Base-by-base conservation (phyloP, 2,797 vertebrate genomes). In the Salarias fasciatus region DNA sequence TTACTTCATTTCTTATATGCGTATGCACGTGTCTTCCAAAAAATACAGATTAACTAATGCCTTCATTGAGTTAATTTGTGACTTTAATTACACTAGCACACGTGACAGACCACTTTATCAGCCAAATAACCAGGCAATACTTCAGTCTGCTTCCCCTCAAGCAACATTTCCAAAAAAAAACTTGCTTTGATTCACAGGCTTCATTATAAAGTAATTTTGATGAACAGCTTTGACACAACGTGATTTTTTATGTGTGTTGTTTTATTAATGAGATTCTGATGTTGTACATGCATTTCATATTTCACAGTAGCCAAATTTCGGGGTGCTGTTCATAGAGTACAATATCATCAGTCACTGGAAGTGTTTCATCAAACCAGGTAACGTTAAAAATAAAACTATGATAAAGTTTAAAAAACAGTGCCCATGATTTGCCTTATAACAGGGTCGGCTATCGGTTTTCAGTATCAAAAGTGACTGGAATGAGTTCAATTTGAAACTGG, bases 41-140 rank as follows among this genome's bases (percentile, higher is more conserved):
- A 67, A 59, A 53, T 58, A 33, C 36, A 15, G 9, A 65, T 45
- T 41, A 53, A 46, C 52, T 56, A 35, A 79, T 62, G 50, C 55
- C 53, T 29, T 62, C 53, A 13, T 49, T 43, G 37, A 67, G 51
- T 50, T 63, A 15, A 65, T 76, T 55, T 72, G 51, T 46, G 72
- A 57, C 54, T 82, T 70, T 70, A 83, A 83, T 85, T 80, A 76
- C 49, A 35, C 3, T 9, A 24, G 24, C 36, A 8, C 12, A 24
- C 62, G 51, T 63, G 47, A 78, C 69, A 77, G 53, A 46, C 31
- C 63, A 54, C 53, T 62, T 73, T 49, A 29, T 68, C 41, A 72
- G 30, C 42, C 69, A 71, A 63, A 64, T 76, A 62, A 48, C 48
- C 18, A 48, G 52, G 12, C 36, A 28, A 6, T 31, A 37, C 28